These are phyloP conservation scores for Papilio xuthus DNA, from an alignment of 1,140 invertebrate genomes.

Conservation along the genomic window DNA sequence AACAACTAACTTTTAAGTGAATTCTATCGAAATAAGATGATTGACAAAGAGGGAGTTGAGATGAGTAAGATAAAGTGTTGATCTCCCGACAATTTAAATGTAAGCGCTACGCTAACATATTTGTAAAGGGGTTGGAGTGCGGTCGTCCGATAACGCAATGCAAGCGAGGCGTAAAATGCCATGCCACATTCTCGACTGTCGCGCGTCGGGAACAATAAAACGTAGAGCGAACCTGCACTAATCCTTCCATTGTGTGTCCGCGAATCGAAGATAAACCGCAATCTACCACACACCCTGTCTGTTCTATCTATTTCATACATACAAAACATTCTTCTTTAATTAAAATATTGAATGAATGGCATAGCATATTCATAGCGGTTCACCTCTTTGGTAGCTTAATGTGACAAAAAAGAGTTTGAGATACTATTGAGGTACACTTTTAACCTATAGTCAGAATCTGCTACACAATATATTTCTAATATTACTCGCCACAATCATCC, in stretches of 20 bases:
- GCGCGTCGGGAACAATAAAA: slow-evolving; percentile 53
- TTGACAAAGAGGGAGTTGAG: slow-evolving; percentile 17
- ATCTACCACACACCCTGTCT: slow-evolving; percentile 50
- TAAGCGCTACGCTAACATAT: slow-evolving; percentile 64
- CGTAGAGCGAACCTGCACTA: slow-evolving; percentile 65
- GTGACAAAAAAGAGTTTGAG: no score
- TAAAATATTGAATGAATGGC: background rate
- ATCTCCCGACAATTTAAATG: slow-evolving; percentile 73
- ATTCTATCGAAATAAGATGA: background rate
- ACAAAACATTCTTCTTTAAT: background rate
- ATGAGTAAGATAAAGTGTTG: slow-evolving; percentile 65
- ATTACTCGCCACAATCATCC: no score
- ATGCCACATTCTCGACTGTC: background rate
- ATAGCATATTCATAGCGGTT: background rate
- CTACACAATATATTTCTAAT: no score
- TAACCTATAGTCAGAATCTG: no score
- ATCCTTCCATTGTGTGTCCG: slow-evolving; percentile 65
- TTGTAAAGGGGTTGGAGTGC: slow-evolving; percentile 69
- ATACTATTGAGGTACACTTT: no score
- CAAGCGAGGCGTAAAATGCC: slow-evolving; percentile 62
- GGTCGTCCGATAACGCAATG: slow-evolving; percentile 66
- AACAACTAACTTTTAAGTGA: background rate
- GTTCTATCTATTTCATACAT: slow-evolving; percentile 26
- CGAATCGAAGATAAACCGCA: slow-evolving; percentile 46
- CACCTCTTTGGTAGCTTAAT: no score